These are phyloP conservation scores for Macropus fuliginosus DNA, from an alignment of 2,797 vertebrate species.

Conservation along the genomic window DNA sequence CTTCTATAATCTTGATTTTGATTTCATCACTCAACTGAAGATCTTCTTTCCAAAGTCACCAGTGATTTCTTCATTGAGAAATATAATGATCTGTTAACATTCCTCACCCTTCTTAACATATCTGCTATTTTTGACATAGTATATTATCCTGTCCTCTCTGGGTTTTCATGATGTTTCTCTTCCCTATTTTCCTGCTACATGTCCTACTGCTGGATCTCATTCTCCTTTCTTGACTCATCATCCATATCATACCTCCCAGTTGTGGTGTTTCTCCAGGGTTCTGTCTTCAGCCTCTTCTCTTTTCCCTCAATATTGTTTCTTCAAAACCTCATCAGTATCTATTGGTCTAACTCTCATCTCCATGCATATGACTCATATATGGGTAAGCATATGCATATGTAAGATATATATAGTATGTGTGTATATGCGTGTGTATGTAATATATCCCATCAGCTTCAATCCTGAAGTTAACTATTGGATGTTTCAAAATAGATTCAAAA, in stretches of 20 bases:
- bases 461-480: no score
- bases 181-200: no score
- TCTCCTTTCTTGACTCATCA: background rate
- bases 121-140: background rate
- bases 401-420: background rate
- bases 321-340: background rate
- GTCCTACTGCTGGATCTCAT: background rate
- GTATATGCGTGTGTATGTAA: no score
- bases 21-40: background rate
- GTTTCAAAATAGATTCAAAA: background rate
- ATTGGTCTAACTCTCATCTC: background rate
- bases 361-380: background rate
- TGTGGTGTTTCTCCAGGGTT: background rate
- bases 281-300: background rate
- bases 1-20: background rate
- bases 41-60: background rate
- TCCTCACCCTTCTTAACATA: background rate
- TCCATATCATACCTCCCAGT: background rate
- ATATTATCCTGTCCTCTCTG: background rate
- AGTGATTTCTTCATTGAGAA: background rate
- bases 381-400: background rate
- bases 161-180: no score
- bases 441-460: background rate
- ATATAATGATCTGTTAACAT: background rate
- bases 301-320: background rate